phyloP scores from a whole-genome alignment of 2,797 vertebrate species.

The Acridotheres tristis region DNA sequence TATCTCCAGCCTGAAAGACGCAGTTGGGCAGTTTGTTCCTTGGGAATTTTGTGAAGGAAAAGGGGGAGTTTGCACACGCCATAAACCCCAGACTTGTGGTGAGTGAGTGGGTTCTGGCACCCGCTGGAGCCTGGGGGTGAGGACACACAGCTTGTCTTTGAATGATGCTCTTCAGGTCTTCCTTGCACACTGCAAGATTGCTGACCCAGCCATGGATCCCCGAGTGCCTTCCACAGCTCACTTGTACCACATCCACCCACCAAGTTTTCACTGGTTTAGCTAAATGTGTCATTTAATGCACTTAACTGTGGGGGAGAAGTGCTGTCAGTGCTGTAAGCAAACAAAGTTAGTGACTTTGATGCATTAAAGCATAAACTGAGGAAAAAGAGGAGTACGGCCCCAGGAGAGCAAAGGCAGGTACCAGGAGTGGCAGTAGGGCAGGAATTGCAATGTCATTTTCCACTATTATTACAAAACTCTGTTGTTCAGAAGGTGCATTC shows the following conservation, averaged over 20 bases:
- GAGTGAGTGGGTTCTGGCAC: neutral
- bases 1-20: neutral
- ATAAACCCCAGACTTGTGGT: neutral
- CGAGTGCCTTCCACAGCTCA: neutral
- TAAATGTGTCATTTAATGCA: neutral
- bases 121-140: neutral
- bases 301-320: neutral
- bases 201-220: neutral
- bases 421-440: neutral
- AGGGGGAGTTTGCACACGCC: neutral
- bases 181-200: neutral
- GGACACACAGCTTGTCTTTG: neutral
- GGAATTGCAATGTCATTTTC: neutral
- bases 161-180: neutral
- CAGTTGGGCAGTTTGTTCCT: neutral
- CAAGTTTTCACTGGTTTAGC: neutral
- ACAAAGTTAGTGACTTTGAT: neutral
- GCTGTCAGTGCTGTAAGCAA: neutral
- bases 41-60: neutral
- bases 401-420: neutral
- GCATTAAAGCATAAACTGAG: neutral
- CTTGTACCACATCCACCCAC: neutral
- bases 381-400: neutral
- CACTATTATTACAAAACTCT: neutral
- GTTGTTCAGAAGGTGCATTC: neutral